Evolutionary conservation across 2,888 invertebrate genomes (phyloP), one percentile per base, ranked within the genome.

Genomic region (Ecdyonurus torrentis): DNA sequence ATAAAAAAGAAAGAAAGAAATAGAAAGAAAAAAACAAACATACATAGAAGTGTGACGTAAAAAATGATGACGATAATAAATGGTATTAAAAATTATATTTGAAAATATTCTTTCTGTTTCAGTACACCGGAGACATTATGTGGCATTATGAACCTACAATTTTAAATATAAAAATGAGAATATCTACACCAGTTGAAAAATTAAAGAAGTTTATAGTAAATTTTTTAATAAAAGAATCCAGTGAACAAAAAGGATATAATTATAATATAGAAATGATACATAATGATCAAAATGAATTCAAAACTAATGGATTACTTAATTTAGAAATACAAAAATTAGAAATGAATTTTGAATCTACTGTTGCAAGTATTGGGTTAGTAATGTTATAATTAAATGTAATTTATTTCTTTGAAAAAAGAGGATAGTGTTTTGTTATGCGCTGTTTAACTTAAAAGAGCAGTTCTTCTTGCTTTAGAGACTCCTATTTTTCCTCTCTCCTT

Each of bases 151-250:
- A 73, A 10, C 68, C 70, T 1, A 64, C 72, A 53, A 69, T 68
- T 23, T 64, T 70, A 0, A 73, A 70, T 66, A 70, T 71, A 3
- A 70, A 68, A 1, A 63, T 74, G 1, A 69, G 66, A 1, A 52
- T 78, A 2, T 69, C 70, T 25, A 76, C 75, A 2, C 76, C 76
- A 67, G 69, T 76, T n/a, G 70, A 71, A 52, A 68, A 71, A 55
- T 63, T 77, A 50, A 71, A 72, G 60, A 70, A 69, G 25, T 37
- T 37, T 5, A 37, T 37, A 5, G 5, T 37, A 37, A 37, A 37
- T 37, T 10, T 37, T 37, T 37, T 37, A 37, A 37, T 37, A 37
- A 37, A 37, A 37, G 7, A 15, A 10, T 37, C 37, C 5, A 37
- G 7, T 10, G 37, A 37, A 37, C 7, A 37, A 37, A 37, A 37